These are phyloP conservation scores for Pteropus rufus DNA, from an alignment of 2,797 vertebrate genomes.

Conservation along the genomic window DNA sequence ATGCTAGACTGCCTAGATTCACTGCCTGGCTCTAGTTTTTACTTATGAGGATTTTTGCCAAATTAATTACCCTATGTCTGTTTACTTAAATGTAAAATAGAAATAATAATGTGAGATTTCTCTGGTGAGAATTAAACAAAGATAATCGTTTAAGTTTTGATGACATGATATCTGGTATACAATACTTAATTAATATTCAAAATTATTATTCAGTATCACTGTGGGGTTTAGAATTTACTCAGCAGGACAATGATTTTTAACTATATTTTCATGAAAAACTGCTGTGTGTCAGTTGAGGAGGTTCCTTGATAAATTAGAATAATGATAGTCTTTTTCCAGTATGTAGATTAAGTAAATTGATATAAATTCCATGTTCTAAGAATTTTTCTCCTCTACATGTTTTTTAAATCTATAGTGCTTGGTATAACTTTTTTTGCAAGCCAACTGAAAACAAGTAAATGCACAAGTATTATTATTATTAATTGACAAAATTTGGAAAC, in stretches of 20 bases:
- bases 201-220: neutral
- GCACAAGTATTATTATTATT: neutral
- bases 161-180: neutral
- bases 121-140: neutral
- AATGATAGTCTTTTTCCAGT: neutral
- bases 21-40: neutral
- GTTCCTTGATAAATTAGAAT: neutral
- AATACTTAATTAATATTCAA: neutral
- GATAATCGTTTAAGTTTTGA: neutral
- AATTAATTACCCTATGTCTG: neutral
- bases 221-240: neutral
- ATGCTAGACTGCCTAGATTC: neutral
- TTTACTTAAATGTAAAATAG: conserved; percentile 4
- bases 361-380: neutral
- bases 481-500: neutral
- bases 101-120: neutral
- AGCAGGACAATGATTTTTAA: neutral
- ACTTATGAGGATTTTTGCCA: neutral
- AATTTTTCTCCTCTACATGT: neutral
- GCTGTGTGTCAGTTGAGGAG: neutral
- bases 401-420: neutral
- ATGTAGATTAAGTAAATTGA: neutral
- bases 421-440: neutral
- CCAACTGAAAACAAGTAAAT: neutral
- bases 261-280: neutral